phyloP scores from a whole-genome alignment of 2,113 vertebrate genomes.

The Microtus oregoni region DNA sequence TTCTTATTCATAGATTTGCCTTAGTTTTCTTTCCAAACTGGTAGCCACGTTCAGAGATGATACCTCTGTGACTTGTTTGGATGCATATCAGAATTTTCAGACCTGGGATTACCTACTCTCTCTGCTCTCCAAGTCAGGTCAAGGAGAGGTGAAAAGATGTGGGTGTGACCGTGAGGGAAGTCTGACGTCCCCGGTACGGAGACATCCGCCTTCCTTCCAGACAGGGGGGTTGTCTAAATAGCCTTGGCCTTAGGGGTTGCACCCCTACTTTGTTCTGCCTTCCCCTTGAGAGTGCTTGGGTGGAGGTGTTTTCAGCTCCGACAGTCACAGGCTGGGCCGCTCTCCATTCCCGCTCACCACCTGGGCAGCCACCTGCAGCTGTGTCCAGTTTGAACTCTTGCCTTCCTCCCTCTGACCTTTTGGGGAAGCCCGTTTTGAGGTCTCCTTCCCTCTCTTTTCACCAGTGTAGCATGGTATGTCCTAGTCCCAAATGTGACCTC shows the following conservation, averaged over 20 bases:
- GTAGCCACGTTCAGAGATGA: not conserved
- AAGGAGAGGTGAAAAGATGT: not conserved
- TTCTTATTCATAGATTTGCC: not conserved
- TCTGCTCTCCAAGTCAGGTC: not conserved
- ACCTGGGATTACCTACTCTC: not conserved
- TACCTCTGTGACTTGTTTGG: not conserved
- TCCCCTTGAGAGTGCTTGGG: not conserved
- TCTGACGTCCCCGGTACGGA: rapidly evolving
- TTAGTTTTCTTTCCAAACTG: not conserved
- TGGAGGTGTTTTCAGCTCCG: not conserved
- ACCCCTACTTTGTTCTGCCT: not conserved
- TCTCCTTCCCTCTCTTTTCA: not conserved
- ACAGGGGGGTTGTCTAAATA: not conserved
- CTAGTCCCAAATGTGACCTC: not conserved
- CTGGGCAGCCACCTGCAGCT: not conserved
- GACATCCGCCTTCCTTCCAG: not conserved
- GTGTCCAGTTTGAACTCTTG: too few species aligned
- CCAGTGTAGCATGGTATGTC: not conserved
- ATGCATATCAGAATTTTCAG: not conserved
- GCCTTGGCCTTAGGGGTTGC: not conserved
- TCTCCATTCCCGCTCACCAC: not conserved
- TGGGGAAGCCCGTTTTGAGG: not conserved
- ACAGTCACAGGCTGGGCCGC: not conserved
- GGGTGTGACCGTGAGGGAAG: not conserved
- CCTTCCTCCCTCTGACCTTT: not conserved